These are phyloP conservation scores for Rhyacichthys aspro DNA, from an alignment of 2,797 vertebrate genomes.

Conservation along the genomic window DNA sequence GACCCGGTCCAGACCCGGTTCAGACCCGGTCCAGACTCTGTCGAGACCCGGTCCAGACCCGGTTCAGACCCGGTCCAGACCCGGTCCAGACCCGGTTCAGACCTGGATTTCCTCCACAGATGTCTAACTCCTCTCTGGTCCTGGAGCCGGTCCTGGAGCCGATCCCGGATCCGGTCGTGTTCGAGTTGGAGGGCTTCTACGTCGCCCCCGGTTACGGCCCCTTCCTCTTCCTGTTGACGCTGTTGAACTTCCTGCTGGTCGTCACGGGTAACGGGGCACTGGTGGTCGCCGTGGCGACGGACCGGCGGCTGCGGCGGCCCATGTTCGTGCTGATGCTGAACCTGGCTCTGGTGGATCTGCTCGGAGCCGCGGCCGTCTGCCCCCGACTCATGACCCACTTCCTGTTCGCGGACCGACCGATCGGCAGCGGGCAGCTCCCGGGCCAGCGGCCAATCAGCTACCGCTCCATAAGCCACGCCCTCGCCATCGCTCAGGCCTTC, in stretches of 20 bases:
- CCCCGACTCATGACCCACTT: constrained; percentile 60
- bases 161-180: constrained; percentile 45
- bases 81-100: background rate
- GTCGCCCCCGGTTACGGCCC: constrained; percentile 36
- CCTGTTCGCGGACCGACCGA: constrained; percentile 49
- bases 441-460: constrained; percentile 4
- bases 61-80: background rate
- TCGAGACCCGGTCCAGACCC: background rate
- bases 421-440: constrained; percentile 25
- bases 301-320: constrained; percentile 63
- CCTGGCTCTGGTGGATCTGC: constrained; percentile 58
- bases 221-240: constrained; percentile 49
- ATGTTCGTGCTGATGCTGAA: constrained; percentile 67
- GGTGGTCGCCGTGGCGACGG: constrained; percentile 31
- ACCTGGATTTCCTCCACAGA: background rate
- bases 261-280: constrained; percentile 57
- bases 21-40: background rate
- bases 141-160: constrained; percentile 21
- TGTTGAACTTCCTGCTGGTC: constrained; percentile 46
- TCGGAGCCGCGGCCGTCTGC: constrained; percentile 54
- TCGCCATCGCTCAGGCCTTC: constrained; percentile 57
- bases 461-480: constrained; percentile 46
- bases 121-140: background rate
- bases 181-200: constrained; percentile 62
- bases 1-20: background rate